Evolutionary conservation across 1,140 invertebrate species (phyloP), one percentile per base, ranked within the genome.

Genomic region (Glomeris maerens): DNA sequence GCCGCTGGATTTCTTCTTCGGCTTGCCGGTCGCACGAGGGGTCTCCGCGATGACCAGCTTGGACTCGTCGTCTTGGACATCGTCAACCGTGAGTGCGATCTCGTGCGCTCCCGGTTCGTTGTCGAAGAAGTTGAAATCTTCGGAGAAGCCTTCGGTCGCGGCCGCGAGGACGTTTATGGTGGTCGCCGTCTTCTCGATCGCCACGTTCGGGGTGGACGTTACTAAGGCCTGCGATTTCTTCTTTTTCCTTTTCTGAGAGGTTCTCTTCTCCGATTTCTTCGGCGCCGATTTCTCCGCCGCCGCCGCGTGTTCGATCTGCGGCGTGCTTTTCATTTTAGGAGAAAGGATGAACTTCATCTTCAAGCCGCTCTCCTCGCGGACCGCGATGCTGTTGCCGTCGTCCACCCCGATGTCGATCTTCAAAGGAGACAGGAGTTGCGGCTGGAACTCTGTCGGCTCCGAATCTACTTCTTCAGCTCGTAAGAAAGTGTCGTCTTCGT

Each of bases 161-260:
- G 48, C 52, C 20, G 51, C 47, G 36, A 48, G 45, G n/a, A 55
- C 38, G 23, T 10, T 48, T 47, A 23, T 20, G 17, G 47, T 49
- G 28, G 29, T 49, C 47, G 40, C 26, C 27, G 26, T 47, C 29
- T n/a, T 17, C 17, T 42, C 20, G 5, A 42, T 31, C 13, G 17
- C 53, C 25, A 31, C 44, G 1, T 13, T 39, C 17, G 14, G 39
- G 2, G 27, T 27, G 26, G 3, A 5, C 14, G 36, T 50, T 22
- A 3, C 44, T 25, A 27, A 42, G 26, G 53, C 28, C 25, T 25
- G 39, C 3, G 31, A 51, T 52, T 68, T 67, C 36, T 66, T 63
- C 13, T 61, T 63, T 45, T 66, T 68, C 45, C 62, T 49, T 45
- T 66, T 67, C 50, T 58, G n/a, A n/a, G n/a, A 10, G 61, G 56